A percentile compares a stretch with the other conserved stretches of the same genome.
phyloP scores from a whole-genome alignment of 2,888 invertebrate genomes.

The Dolichopus griseipennis region DNA sequence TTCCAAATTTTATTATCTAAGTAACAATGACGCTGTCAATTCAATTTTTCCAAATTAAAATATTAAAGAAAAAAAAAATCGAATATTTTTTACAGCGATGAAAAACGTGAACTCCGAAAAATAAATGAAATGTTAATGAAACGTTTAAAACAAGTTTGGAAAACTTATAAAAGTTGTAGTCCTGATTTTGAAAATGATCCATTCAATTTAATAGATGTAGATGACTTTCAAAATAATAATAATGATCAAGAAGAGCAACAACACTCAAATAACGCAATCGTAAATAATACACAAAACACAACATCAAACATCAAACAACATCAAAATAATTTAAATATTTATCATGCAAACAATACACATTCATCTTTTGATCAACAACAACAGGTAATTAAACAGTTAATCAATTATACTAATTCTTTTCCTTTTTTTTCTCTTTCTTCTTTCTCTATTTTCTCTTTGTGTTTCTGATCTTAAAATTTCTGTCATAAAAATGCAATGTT shows the following conservation, averaged over 20 bases:
- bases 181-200: background rate
- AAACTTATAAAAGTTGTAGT: constrained; percentile 37
- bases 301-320: too few species aligned
- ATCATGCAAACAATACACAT: background rate
- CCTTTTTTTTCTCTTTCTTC: constrained; percentile 21
- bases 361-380: background rate
- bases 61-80: constrained; percentile 8
- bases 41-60: too few species aligned
- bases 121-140: constrained; percentile 41
- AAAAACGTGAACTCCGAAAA: constrained; percentile 37
- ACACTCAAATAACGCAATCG: background rate
- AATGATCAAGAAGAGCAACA: background rate
- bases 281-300: constrained; percentile 8
- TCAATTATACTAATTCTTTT: constrained; percentile 19
- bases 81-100: constrained; percentile 28
- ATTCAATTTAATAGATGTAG: background rate
- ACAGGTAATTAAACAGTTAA: constrained; percentile 28
- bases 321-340: background rate
- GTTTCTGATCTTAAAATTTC: constrained; percentile 12
- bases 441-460: constrained; percentile 17
- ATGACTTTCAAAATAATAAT: background rate
- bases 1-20: too few species aligned
- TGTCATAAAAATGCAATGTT: constrained; percentile 9
- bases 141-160: constrained; percentile 40
- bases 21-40: too few species aligned